These are phyloP conservation scores for Antechinus flavipes DNA, from an alignment of 2,113 vertebrate genomes.

Conservation along the genomic window DNA sequence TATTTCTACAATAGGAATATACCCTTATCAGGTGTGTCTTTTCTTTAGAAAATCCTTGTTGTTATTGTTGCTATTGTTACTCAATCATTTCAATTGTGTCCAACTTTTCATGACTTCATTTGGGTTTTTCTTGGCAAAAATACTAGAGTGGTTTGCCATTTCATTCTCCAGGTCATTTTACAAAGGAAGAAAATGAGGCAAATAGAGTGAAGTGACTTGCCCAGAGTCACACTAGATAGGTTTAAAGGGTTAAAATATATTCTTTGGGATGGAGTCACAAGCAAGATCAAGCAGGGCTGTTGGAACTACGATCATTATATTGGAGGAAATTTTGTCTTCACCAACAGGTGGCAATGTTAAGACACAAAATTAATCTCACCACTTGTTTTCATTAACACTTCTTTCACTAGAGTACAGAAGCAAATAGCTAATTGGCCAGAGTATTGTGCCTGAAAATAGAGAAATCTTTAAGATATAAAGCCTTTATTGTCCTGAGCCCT, in stretches of 20 bases:
- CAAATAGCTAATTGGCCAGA: background rate
- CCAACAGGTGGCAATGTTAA: constrained; percentile 65
- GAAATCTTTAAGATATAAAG: background rate
- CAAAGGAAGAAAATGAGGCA: background rate
- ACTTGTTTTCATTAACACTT: background rate
- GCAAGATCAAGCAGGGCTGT: constrained; percentile 12
- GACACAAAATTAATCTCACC: background rate
- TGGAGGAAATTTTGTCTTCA: background rate
- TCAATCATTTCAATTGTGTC: background rate
- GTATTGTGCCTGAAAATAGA: background rate
- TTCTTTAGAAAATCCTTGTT: constrained; percentile 30
- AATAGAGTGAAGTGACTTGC: background rate
- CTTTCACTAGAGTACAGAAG: background rate
- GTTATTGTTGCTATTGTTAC: background rate
- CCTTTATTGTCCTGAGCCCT: background rate
- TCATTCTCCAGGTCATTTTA: background rate
- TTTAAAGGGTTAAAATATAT: constrained; percentile 4
- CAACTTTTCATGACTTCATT: background rate
- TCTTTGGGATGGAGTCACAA: constrained; percentile 17
- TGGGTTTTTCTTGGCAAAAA: background rate
- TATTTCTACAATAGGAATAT: background rate
- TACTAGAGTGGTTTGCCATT: background rate
- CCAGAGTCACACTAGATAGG: background rate
- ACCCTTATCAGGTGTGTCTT: constrained; percentile 3
- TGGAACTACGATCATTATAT: background rate